phyloP scores from a whole-genome alignment of 1,140 invertebrate species.

The Drosophila ohnishii region DNA sequence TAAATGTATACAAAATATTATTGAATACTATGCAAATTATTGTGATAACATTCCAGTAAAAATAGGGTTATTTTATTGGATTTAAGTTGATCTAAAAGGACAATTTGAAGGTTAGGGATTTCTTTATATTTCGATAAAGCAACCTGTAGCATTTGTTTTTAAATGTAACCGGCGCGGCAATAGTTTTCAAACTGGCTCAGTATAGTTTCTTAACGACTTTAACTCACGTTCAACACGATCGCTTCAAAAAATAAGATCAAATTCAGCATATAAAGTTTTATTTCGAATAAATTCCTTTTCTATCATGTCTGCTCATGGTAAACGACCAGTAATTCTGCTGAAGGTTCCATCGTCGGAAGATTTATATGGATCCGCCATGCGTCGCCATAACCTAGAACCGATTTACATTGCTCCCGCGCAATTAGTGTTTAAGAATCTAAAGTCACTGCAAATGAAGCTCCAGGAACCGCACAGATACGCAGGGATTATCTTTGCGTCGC shows the following conservation, averaged over 20 bases:
- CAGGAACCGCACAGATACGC: constrained; percentile 68
- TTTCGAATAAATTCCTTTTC: background rate
- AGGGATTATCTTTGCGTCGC: constrained; percentile 83
- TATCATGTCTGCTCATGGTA: constrained; percentile 18
- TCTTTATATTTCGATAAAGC: background rate
- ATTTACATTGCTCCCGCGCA: constrained; percentile 33
- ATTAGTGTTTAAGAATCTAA: constrained; percentile 67
- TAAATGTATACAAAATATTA: constrained; percentile 26
- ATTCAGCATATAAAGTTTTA: constrained; percentile 1
- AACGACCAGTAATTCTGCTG: constrained; percentile 26
- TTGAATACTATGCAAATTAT: constrained; percentile 21
- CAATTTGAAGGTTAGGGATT: background rate
- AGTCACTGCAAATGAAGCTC: constrained; percentile 76
- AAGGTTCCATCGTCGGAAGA: constrained; percentile 22
- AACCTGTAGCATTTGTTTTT: background rate
- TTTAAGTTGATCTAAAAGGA: background rate
- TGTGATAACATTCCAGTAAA: constrained; percentile 45
- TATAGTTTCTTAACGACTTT: constrained; percentile 1
- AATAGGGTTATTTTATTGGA: background rate
- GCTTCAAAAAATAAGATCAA: constrained; percentile 7
- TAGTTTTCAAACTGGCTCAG: constrained; percentile 9
- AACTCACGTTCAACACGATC: constrained; percentile 7
- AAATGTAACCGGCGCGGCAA: background rate
- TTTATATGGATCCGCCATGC: constrained; percentile 10
- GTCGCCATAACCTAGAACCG: constrained; percentile 28